Conservation (phyloP, 2,888 invertebrate genomes). For the Philereme transversata region DNA sequence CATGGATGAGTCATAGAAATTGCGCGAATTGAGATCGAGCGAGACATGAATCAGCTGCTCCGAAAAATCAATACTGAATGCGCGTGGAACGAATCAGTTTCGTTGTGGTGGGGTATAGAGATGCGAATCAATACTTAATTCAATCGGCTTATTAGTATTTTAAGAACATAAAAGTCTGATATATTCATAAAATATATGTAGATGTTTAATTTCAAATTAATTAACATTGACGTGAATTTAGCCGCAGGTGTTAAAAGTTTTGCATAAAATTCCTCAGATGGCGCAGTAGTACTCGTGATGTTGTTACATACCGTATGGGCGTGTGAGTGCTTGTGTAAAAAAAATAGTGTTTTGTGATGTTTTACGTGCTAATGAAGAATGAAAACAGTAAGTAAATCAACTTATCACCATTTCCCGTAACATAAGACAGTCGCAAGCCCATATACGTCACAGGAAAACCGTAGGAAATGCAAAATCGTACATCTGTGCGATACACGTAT, state of each 20-base stretch:
- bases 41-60: constrained; percentile 71
- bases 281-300: constrained; percentile 81
- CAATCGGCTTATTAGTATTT: neutral
- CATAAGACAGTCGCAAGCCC: constrained; percentile 46
- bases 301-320: constrained; percentile 80
- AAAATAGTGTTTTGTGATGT: constrained; percentile 79
- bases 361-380: constrained; percentile 67
- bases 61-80: constrained; percentile 75
- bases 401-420: constrained; percentile 45
- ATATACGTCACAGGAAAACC: constrained; percentile 62
- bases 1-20: constrained; percentile 65
- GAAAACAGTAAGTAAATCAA: constrained; percentile 71
- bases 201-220: constrained; percentile 49
- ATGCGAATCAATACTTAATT: constrained; percentile 8
- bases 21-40: constrained; percentile 57
- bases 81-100: constrained; percentile 39
- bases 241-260: constrained; percentile 54
- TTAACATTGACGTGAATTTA: constrained; percentile 49
- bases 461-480: constrained; percentile 70
- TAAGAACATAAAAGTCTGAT: neutral
- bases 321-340: constrained; percentile 82
- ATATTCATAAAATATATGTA: neutral
- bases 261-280: constrained; percentile 68
- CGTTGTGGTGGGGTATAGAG: neutral
- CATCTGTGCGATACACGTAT: constrained; percentile 78